Evolutionary conservation across 2,113 vertebrate genomes (phyloP).

Genomic region (Pitta sordida): DNA sequence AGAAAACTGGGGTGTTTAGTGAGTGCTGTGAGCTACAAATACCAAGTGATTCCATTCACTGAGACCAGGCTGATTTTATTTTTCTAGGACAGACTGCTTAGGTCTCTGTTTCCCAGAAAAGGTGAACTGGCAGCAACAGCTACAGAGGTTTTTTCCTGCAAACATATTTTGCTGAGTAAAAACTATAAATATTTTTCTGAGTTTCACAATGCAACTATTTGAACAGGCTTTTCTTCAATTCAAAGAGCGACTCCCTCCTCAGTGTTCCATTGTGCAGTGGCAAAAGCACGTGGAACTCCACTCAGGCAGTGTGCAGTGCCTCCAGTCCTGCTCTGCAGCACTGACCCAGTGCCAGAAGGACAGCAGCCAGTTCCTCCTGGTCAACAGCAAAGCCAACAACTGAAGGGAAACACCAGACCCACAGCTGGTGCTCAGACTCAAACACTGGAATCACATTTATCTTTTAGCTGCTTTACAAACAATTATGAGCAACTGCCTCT

Average conservation of each 20-base stretch:
- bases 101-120: neutral
- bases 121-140: neutral
- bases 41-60: neutral
- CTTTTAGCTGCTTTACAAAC: neutral
- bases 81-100: neutral
- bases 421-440: neutral
- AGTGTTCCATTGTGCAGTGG: neutral
- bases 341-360: neutral
- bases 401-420: neutral
- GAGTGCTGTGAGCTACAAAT: neutral
- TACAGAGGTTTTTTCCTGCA: neutral
- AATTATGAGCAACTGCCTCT: neutral
- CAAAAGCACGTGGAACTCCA: fast-evolving
- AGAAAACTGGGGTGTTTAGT: neutral
- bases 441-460: neutral
- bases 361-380: neutral
- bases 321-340: neutral
- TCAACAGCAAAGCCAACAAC: neutral
- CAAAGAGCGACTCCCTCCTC: neutral
- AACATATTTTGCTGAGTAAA: neutral
- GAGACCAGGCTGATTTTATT: neutral
- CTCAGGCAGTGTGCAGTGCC: neutral
- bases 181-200: neutral
- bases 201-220: neutral
- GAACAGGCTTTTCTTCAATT: neutral